phyloP scores from a whole-genome alignment of 2,888 invertebrate genomes.

The Drosophila multiciliata region DNA sequence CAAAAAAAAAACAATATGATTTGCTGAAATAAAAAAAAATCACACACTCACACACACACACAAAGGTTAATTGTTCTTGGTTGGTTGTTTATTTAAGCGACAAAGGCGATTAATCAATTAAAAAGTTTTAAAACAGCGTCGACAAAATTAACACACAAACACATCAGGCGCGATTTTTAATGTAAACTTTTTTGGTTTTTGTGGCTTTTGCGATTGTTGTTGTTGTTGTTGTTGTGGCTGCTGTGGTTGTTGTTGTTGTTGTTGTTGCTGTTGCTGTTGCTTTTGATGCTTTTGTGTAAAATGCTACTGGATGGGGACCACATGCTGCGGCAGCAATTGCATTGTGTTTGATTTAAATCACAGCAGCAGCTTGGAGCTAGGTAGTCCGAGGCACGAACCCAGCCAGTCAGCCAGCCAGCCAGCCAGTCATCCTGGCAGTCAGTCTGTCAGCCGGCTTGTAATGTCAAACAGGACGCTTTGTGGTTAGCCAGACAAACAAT shows the following conservation, averaged over 20 bases:
- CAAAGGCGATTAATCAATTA: constrained; percentile 68
- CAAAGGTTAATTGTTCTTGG: constrained; percentile 54
- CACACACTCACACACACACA: not conserved
- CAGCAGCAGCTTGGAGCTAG: constrained; percentile 23
- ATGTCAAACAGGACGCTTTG: constrained; percentile 35
- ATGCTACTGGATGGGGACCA: constrained; percentile 44
- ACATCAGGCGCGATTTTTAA: constrained; percentile 82
- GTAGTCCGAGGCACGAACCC: constrained; percentile 3
- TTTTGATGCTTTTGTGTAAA: constrained; percentile 27
- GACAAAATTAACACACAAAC: constrained; percentile 77
- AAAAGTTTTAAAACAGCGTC: constrained; percentile 69
- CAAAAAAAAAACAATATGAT: constrained; percentile 36
- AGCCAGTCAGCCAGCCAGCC: constrained; percentile 9
- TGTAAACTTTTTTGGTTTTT: constrained; percentile 46
- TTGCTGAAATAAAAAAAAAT: constrained; percentile 7
- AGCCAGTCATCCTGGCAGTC: constrained; percentile 6
- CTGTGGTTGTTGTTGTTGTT: constrained; percentile 4
- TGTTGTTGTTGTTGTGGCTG: not conserved
- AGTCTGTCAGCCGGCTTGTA: constrained; percentile 9
- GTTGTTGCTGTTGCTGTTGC: constrained; percentile 16
- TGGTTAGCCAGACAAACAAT: constrained; percentile 61
- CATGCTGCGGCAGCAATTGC: constrained; percentile 58
- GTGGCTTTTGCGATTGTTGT: constrained; percentile 2
- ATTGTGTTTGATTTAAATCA: constrained; percentile 60
- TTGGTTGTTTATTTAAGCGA: constrained; percentile 29